A percentile compares a stretch with the other conserved stretches of the same genome.
These are phyloP conservation scores for Amphilophus citrinellus DNA, from an alignment of 2,113 vertebrate genomes.

Conservation along the genomic window DNA sequence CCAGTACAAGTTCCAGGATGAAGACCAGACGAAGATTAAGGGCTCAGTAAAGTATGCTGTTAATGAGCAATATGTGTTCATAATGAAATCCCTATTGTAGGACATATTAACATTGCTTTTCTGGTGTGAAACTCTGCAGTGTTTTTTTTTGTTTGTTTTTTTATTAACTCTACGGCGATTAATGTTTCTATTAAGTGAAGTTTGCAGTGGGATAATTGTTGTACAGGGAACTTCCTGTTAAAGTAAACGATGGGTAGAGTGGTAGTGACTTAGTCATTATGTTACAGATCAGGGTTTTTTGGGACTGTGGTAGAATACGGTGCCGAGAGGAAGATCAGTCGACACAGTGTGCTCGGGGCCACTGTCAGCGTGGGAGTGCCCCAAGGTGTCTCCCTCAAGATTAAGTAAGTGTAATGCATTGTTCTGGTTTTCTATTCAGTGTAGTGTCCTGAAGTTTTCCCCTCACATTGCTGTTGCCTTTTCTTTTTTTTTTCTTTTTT, in stretches of 20 bases:
- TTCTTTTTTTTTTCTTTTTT: neutral
- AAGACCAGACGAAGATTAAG: constrained; percentile 96
- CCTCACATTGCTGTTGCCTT: neutral
- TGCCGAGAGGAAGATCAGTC: constrained; percentile 96
- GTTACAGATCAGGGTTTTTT: constrained; percentile 92
- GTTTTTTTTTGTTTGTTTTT: neutral
- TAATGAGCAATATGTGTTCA: neutral
- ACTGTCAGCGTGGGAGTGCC: constrained; percentile 94
- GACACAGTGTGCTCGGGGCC: constrained; percentile 94
- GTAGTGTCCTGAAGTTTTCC: neutral
- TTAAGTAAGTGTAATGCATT: constrained; percentile 87
- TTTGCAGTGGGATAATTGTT: constrained; percentile 10
- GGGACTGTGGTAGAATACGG: constrained; percentile 96
- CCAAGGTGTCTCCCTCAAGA: constrained; percentile 95
- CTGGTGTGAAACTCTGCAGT: neutral
- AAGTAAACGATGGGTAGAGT: neutral
- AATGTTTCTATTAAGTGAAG: constrained; percentile 8
- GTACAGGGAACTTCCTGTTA: neutral
- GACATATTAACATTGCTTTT: neutral
- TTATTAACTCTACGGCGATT: neutral
- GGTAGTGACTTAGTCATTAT: constrained; percentile 25
- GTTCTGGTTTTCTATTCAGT: neutral
- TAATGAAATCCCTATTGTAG: neutral
- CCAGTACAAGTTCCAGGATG: constrained; percentile 98
- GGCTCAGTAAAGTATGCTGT: constrained; percentile 93